phyloP scores from a whole-genome alignment of 2,888 invertebrate species.

The Dromius quadrimaculatus region DNA sequence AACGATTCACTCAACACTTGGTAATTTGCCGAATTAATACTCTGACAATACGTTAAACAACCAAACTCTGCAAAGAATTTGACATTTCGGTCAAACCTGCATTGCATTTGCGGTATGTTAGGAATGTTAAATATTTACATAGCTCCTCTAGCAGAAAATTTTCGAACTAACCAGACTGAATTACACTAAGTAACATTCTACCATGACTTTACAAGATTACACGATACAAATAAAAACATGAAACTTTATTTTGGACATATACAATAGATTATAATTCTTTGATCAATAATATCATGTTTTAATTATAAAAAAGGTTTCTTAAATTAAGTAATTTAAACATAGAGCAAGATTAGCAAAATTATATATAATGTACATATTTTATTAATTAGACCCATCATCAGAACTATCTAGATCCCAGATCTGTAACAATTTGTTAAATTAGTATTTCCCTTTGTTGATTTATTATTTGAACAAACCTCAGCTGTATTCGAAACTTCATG shows the following conservation, averaged over 20 bases:
- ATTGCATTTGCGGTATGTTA: conserved; percentile 74
- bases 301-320: neutral
- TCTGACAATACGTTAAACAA: conserved; percentile 64
- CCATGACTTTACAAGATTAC: conserved; percentile 22
- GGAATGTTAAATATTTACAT: conserved; percentile 78
- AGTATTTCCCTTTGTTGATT: neutral
- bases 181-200: conserved; percentile 23
- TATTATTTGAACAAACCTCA: conserved; percentile 65
- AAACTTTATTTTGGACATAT: no score
- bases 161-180: conserved; percentile 61
- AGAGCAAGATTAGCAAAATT: conserved; percentile 16
- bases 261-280: neutral
- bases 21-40: conserved; percentile 55
- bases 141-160: conserved; percentile 73
- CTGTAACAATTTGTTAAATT: conserved; percentile 53
- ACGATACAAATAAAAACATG: no score
- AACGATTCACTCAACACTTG: conserved; percentile 46
- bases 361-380: conserved; percentile 11
- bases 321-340: neutral
- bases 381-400: conserved; percentile 32
- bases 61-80: conserved; percentile 70
- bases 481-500: conserved; percentile 72
- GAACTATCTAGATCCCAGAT: conserved; percentile 58
- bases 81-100: conserved; percentile 78
- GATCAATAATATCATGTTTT: neutral